Base-by-base conservation (phyloP, 2,797 vertebrate genomes). In the Okamejei kenojei region DNA sequence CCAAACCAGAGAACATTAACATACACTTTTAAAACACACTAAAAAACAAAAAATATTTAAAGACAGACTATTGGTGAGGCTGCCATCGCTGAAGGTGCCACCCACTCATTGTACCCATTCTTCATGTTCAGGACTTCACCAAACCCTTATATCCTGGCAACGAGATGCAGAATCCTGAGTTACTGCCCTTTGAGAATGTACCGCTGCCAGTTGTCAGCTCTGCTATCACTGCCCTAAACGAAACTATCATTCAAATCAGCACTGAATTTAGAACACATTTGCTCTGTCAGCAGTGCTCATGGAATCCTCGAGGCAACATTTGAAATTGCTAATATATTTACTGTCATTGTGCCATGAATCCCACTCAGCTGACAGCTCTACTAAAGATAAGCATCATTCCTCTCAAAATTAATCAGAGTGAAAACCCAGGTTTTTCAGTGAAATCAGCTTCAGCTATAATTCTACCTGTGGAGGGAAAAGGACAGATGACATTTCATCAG, bases 361-460 rank as follows among this genome's bases (percentile, higher is more conserved):
- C 58, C 61, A 68, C n/a, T 88, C n/a, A 88, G n/a, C 19, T 88
- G 61, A 88, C 84, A 65, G 61, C 0, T 65, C n/a, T 21, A 68
- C 63, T 35, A 88, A 88, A 88, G 84, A 88, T 32, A 65, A 88
- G 68, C 61, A 68, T 9, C 61, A 88, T 88, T 88, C 84, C 61
- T 35, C 65, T 11, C 84, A 88, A 88, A 88, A 65, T n/a, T 35
- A 19, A 19, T 88, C 61, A 17, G 45, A 88, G 84, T 17, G 17
- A 88, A 68, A 88, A 35, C 29, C 54, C 15, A 32, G 10, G 5
- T 35, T 65, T 88, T 32, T 35, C 80, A 29, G 81, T 84, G 54
- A 35, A 26, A 21, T 68, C n/a, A 35, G n/a, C 63, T 23, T 1
- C 7, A 9, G 7, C 21, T 88, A 4, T 19, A 88, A 8, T 65